phyloP scores from a whole-genome alignment of 2,113 vertebrate genomes.

The Megaceryle maxima region DNA sequence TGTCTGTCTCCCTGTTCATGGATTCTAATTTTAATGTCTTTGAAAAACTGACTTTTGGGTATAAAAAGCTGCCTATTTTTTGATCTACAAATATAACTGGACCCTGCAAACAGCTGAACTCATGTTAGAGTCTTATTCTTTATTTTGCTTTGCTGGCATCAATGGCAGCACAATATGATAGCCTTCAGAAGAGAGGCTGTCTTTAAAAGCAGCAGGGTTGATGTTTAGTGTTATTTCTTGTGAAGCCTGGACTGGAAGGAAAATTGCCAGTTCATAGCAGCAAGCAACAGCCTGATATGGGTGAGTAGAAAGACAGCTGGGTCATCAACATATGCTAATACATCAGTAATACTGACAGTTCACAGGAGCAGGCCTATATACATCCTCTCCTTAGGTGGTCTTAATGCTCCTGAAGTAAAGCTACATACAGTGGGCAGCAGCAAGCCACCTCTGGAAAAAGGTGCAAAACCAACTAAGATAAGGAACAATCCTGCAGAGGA shows the following conservation, averaged over 20 bases:
- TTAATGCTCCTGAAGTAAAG: neutral
- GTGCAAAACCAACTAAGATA: neutral
- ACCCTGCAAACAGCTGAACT: neutral
- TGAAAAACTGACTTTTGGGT: neutral
- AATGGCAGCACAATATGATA: neutral
- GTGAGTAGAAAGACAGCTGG: neutral
- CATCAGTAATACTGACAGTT: neutral
- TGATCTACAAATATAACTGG: neutral
- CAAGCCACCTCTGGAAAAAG: neutral
- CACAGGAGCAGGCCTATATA: neutral
- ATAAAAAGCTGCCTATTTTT: conserved; percentile 3
- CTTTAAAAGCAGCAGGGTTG: neutral
- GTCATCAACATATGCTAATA: neutral
- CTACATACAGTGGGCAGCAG: neutral
- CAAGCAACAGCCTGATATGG: neutral
- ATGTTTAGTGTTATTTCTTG: neutral
- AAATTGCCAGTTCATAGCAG: neutral
- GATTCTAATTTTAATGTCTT: neutral
- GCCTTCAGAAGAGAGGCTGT: neutral
- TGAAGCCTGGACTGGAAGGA: neutral
- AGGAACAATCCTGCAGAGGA: neutral
- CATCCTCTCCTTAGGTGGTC: neutral
- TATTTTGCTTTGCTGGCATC: neutral
- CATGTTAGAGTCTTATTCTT: neutral
- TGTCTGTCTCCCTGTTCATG: neutral